Evolutionary conservation across 2,797 vertebrate genomes (phyloP).

Genomic region (Melanotaenia trifasciata): DNA sequence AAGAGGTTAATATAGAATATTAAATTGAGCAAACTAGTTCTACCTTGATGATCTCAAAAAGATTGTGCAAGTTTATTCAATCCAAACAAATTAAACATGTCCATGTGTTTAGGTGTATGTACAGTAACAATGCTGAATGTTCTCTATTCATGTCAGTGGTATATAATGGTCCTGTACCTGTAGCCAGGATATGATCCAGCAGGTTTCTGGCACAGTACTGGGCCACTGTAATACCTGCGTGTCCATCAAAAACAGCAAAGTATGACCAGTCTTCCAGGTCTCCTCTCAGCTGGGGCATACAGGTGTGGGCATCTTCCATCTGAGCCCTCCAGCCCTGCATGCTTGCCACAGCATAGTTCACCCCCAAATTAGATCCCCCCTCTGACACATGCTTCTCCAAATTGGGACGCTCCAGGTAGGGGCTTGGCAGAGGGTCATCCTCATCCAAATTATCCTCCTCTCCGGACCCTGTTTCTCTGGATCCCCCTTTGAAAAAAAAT

Average conservation of each 20-base stretch:
- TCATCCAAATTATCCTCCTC: constrained; percentile 54
- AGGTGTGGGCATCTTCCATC: constrained; percentile 87
- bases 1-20: background rate
- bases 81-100: background rate
- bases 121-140: background rate
- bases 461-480: constrained; percentile 50
- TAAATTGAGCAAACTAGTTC: background rate
- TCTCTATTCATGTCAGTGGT: background rate
- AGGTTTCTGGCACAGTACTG: constrained; percentile 85
- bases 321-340: constrained; percentile 88
- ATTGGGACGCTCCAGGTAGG: constrained; percentile 80
- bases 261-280: constrained; percentile 83
- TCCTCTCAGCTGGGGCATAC: constrained; percentile 74
- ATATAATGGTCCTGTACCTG: constrained; percentile 70
- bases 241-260: constrained; percentile 87
- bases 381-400: constrained; percentile 80
- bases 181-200: constrained; percentile 80
- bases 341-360: constrained; percentile 82
- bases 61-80: background rate
- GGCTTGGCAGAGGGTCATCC: constrained; percentile 64
- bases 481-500: constrained; percentile 82
- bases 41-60: background rate
- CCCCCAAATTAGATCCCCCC: constrained; percentile 65
- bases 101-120: background rate
- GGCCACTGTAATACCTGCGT: constrained; percentile 84